phyloP scores from a whole-genome alignment of 2,113 vertebrate species.

The Hyaena hyaena region DNA sequence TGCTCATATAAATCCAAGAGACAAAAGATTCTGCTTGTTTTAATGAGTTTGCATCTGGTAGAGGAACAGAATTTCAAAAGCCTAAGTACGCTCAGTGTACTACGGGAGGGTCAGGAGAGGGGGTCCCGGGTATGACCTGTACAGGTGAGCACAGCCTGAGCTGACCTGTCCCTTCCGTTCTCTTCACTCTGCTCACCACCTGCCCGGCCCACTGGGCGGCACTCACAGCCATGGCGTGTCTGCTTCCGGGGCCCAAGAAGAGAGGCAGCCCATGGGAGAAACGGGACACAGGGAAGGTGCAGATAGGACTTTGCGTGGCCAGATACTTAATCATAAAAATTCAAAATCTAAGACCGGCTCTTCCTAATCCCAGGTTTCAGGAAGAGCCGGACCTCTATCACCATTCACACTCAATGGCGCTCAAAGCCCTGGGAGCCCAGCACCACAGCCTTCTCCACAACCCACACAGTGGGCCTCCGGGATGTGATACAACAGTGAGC shows the following conservation, averaged over 20 bases:
- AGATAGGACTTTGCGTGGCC: neutral
- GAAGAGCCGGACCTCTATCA: neutral
- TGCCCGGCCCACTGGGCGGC: neutral
- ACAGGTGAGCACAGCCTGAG: neutral
- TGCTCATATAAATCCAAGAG: neutral
- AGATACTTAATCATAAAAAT: neutral
- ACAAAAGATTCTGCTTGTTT: neutral
- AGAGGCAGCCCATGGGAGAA: neutral
- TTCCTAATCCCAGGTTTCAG: neutral
- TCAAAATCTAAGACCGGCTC: neutral
- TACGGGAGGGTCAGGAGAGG: rapidly evolving
- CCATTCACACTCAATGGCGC: neutral
- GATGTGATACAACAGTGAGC: neutral
- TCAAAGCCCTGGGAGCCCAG: neutral
- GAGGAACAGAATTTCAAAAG: neutral
- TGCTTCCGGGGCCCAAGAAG: neutral
- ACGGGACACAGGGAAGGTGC: neutral
- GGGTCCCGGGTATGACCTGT: neutral
- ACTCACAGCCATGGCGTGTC: neutral
- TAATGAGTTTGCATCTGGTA: neutral
- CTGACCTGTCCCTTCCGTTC: neutral
- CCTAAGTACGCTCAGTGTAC: neutral
- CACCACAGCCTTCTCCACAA: neutral
- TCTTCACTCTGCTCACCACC: neutral
- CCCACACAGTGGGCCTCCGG: neutral